Evolutionary conservation across 92 coral and sea anemone species (phyloP).

Genomic region (Zoanthus sociatus): DNA sequence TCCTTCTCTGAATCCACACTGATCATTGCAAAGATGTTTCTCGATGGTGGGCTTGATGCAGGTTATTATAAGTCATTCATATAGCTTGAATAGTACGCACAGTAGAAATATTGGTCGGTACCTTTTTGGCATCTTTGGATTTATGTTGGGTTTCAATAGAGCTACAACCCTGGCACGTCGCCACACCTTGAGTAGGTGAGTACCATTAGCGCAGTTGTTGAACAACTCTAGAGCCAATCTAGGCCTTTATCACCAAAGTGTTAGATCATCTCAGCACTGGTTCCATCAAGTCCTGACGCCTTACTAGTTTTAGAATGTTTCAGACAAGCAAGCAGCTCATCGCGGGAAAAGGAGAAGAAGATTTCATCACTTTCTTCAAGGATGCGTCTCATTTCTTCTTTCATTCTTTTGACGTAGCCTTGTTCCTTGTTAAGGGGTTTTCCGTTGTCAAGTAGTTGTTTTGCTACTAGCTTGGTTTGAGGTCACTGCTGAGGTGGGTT

Average conservation of each 20-base stretch:
- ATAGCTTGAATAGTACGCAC: no score
- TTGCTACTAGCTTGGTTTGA: no score
- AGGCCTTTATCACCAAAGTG: background rate
- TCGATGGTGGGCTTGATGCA: background rate
- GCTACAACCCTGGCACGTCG: background rate
- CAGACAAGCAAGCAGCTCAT: background rate
- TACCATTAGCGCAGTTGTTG: background rate
- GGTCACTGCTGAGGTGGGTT: no score
- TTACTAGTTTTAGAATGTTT: background rate
- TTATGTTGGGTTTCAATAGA: background rate
- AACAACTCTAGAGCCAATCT: background rate
- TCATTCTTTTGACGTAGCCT: background rate
- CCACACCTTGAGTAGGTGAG: background rate
- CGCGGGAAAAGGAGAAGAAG: background rate
- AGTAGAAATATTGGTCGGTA: no score
- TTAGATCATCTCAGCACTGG: background rate
- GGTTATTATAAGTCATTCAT: conserved; percentile 1
- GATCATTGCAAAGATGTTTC: background rate
- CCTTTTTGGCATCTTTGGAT: no score
- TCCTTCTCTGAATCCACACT: background rate
- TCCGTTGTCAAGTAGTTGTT: no score
- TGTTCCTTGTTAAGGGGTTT: no score
- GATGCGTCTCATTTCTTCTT: background rate
- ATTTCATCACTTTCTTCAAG: background rate
- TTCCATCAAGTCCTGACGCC: background rate